A percentile compares a stretch with the other conserved stretches of the same genome.
Conservation (phyloP, 35 echinoderm and acorn worm species). For the Chiridota heheva region DNA sequence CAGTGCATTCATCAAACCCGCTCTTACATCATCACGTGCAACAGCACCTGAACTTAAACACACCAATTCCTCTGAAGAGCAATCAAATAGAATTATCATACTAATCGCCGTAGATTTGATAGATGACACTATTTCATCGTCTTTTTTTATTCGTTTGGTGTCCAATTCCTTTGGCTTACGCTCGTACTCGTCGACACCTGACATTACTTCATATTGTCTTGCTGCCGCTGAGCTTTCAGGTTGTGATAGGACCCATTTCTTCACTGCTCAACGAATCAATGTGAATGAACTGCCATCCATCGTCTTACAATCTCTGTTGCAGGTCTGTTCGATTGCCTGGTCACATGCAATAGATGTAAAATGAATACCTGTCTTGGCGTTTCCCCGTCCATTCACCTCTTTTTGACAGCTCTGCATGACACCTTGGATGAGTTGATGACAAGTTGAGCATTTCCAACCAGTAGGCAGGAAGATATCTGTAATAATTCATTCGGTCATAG, state of each 20-base stretch:
- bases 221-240: conserved; percentile 16
- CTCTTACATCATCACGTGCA: background rate
- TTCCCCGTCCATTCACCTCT: conserved; percentile 28
- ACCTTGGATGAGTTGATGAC: background rate
- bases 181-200: background rate
- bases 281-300: conserved; percentile 20
- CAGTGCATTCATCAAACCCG: background rate
- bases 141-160: background rate
- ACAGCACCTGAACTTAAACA: conserved; percentile 26
- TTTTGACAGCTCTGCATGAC: conserved; percentile 1
- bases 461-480: conserved; percentile 49
- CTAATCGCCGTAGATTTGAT: conserved; percentile 15
- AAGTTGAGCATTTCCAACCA: conserved; percentile 48
- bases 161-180: conserved; percentile 15
- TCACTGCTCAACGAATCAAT: conserved; percentile 29
- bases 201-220: conserved; percentile 32
- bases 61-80: conserved; percentile 2
- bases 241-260: conserved; percentile 56
- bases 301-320: conserved; percentile 43
- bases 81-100: conserved; percentile 61
- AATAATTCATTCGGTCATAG: conserved; percentile 44
- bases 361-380: conserved; percentile 17
- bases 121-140: background rate
- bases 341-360: conserved; percentile 50
- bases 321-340: conserved; percentile 52